Evolutionary conservation across 1,140 invertebrate species (phyloP).

Genomic region (Cataglyphis hispanica): DNA sequence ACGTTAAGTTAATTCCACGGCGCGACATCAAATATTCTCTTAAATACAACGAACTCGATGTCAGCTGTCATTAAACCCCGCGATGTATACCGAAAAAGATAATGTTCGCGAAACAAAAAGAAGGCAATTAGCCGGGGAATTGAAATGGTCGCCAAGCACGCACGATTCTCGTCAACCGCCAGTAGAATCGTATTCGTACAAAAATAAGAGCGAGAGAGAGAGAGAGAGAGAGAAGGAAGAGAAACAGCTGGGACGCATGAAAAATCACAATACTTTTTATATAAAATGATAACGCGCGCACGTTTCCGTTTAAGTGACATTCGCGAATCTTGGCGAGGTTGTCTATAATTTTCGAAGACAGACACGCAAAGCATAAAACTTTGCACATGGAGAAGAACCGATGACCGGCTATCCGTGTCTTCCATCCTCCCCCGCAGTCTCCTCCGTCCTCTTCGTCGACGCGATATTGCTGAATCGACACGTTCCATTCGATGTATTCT

Average conservation of each 20-base stretch:
- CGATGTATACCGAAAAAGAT: not conserved
- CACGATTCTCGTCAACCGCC: not conserved
- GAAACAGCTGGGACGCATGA: not conserved
- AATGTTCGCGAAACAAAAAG: not conserved
- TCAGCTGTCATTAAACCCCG: constrained; percentile 1
- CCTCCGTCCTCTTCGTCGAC: not conserved
- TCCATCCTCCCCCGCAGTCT: not conserved
- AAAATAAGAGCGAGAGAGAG: not conserved
- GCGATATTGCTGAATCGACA: constrained; percentile 36
- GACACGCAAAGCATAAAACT: constrained; percentile 25
- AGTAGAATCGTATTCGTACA: not conserved
- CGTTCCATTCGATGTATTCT: constrained; percentile 53
- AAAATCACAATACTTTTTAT: not conserved
- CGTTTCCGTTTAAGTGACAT: not conserved
- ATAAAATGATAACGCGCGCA: constrained; percentile 3
- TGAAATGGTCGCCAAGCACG: not conserved
- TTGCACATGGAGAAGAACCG: not conserved
- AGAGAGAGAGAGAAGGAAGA: not conserved
- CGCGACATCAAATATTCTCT: constrained; percentile 34
- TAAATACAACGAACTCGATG: constrained; percentile 14
- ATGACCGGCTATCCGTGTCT: not conserved
- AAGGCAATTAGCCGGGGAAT: constrained; percentile 18
- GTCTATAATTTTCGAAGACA: not conserved
- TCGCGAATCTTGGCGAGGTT: not conserved
- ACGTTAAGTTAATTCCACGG: constrained; percentile 26